Evolutionary conservation across 2,113 vertebrate genomes (phyloP).

Genomic region (Syngnathoides biaculeatus): DNA sequence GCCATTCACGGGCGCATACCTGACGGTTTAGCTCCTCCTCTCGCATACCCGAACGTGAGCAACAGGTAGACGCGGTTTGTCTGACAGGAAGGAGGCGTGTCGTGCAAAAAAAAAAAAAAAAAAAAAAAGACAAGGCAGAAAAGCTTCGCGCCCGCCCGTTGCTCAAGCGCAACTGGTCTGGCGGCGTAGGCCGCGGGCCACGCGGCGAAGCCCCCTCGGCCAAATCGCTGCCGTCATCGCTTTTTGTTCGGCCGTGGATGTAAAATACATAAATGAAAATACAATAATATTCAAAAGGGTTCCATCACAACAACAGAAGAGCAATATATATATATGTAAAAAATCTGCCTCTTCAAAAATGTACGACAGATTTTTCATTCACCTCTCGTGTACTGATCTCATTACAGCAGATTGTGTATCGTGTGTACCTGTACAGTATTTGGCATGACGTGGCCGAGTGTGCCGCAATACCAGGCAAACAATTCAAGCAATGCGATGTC

Average conservation of each 20-base stretch:
- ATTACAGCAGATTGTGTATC: no score
- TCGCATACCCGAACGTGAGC: neutral
- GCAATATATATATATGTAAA: neutral
- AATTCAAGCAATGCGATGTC: neutral
- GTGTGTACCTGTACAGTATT: neutral
- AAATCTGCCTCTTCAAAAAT: neutral
- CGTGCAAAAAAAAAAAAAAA: no score
- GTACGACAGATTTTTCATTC: neutral
- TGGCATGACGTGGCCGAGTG: neutral
- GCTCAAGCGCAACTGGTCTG: constrained; percentile 48
- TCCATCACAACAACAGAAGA: neutral
- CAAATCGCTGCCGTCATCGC: neutral
- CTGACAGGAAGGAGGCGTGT: neutral
- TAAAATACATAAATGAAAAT: neutral
- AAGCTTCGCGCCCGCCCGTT: no score
- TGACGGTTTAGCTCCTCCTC: neutral
- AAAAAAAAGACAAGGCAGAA: no score
- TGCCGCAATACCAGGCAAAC: neutral
- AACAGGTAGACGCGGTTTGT: neutral
- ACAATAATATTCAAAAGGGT: neutral
- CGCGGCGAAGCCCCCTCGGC: neutral
- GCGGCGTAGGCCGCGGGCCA: constrained; percentile 9
- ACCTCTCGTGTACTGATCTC: no score
- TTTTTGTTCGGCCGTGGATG: neutral
- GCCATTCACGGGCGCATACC: neutral